Conservation (phyloP, 2,113 vertebrate species). For the Paralichthys olivaceus region DNA sequence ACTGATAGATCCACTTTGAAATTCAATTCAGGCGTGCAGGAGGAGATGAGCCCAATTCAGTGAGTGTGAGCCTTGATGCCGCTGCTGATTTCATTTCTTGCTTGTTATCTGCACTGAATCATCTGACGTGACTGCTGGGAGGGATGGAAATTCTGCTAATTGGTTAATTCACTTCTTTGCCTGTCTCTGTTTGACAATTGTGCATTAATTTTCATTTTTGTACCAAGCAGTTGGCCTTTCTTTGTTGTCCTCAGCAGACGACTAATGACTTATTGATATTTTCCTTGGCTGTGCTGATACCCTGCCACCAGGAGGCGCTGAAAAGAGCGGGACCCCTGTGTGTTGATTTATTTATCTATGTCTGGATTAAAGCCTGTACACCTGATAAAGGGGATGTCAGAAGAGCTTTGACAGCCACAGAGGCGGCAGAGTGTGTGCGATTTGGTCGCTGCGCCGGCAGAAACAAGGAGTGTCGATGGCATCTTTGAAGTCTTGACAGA, state of each 20-base stretch:
- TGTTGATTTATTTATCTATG: conserved; percentile 84
- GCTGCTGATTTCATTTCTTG: conserved; percentile 47
- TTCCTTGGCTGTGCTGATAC: conserved; percentile 40
- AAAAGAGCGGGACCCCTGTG: conserved; percentile 60
- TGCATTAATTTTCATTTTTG: conserved; percentile 64
- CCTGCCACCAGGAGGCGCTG: conserved; percentile 80
- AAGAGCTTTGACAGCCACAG: conserved; percentile 82
- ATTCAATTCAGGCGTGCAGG: conserved; percentile 63
- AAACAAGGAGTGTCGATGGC: conserved; percentile 81
- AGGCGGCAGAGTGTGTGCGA: conserved; percentile 81
- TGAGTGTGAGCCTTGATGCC: conserved; percentile 56
- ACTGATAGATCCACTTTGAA: conserved; percentile 77
- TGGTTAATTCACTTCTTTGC: conserved; percentile 40
- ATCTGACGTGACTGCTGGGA: conserved; percentile 46
- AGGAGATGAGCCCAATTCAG: conserved; percentile 69
- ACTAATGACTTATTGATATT: conserved; percentile 66
- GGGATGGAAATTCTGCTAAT: conserved; percentile 7
- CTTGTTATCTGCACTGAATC: conserved; percentile 58
- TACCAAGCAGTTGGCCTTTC: conserved; percentile 52
- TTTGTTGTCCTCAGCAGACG: conserved; percentile 63
- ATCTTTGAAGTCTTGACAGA: conserved; percentile 86
- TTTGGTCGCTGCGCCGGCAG: conserved; percentile 81
- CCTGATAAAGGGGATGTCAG: conserved; percentile 85
- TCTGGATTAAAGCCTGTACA: conserved; percentile 82
- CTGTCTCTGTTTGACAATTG: conserved; percentile 48